phyloP scores from a whole-genome alignment of 2,888 invertebrate genomes.

The Drosophila anceps region DNA sequence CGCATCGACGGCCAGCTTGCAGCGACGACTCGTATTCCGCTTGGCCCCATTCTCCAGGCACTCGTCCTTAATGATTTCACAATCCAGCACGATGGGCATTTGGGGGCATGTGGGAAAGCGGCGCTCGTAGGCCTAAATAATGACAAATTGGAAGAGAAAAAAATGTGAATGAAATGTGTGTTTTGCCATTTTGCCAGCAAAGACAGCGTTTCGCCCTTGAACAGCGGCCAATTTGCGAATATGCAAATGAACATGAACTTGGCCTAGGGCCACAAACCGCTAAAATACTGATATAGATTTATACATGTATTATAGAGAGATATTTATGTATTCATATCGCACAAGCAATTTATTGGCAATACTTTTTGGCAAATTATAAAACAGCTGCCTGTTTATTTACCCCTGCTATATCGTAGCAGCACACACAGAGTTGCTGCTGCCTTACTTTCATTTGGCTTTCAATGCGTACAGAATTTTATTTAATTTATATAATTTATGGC shows the following conservation, averaged over 20 bases:
- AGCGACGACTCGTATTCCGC: slow-evolving; percentile 92
- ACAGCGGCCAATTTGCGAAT: slow-evolving; percentile 52
- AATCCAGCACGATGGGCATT: slow-evolving; percentile 97
- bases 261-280: slow-evolving; percentile 46
- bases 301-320: not conserved
- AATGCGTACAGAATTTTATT: not conserved
- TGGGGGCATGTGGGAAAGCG: slow-evolving; percentile 97
- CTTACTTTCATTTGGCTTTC: not conserved
- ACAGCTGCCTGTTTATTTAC: slow-evolving; percentile 44
- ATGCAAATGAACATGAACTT: slow-evolving; percentile 52
- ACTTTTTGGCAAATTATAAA: slow-evolving; percentile 36
- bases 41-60: slow-evolving; percentile 92
- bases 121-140: slow-evolving; percentile 94
- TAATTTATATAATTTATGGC: not conserved
- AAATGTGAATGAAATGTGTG: slow-evolving; percentile 16
- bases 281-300: slow-evolving; percentile 12
- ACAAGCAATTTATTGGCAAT: slow-evolving; percentile 36
- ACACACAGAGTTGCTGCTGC: not conserved
- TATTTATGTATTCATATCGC: slow-evolving; percentile 2
- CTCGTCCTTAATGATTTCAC: slow-evolving; percentile 92
- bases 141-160: not conserved
- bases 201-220: slow-evolving; percentile 44
- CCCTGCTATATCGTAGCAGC: not conserved
- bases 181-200: slow-evolving; percentile 32
- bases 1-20: slow-evolving; percentile 96